These are phyloP conservation scores for Actenoides hombroni DNA, from an alignment of 2,113 vertebrate species.

Conservation along the genomic window DNA sequence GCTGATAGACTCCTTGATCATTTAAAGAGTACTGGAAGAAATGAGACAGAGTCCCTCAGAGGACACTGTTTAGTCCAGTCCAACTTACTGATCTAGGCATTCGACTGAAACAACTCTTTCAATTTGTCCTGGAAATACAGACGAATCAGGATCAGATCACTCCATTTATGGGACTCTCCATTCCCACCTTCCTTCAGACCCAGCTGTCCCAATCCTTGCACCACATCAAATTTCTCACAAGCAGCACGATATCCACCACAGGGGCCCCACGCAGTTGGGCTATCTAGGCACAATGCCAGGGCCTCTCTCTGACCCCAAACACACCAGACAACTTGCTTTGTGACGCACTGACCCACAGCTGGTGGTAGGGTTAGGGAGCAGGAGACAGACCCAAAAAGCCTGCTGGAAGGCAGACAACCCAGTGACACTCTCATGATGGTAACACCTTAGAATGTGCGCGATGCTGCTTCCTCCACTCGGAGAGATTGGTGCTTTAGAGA, in stretches of 20 bases:
- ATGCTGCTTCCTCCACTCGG: not conserved
- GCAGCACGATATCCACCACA: not conserved
- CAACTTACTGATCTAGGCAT: not conserved
- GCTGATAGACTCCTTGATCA: not conserved
- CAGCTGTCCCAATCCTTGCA: not conserved
- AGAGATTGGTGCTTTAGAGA: not conserved
- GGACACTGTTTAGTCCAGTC: not conserved
- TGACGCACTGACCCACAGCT: not conserved
- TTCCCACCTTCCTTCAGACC: not conserved
- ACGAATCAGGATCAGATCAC: not conserved
- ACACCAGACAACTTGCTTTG: not conserved
- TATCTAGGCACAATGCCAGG: not conserved
- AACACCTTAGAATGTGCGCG: rapidly evolving
- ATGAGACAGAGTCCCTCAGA: not conserved
- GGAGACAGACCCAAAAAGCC: not conserved
- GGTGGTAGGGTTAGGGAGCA: not conserved
- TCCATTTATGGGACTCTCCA: not conserved
- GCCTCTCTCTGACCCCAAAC: not conserved
- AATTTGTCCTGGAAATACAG: not conserved
- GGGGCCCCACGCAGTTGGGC: not conserved
- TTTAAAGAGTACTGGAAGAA: not conserved
- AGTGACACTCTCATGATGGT: not conserved
- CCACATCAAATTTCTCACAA: rapidly evolving
- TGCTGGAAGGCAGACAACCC: not conserved
- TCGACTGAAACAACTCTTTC: not conserved